These are phyloP conservation scores for Dynastes maya DNA, from an alignment of 2,888 invertebrate species.

Conservation along the genomic window DNA sequence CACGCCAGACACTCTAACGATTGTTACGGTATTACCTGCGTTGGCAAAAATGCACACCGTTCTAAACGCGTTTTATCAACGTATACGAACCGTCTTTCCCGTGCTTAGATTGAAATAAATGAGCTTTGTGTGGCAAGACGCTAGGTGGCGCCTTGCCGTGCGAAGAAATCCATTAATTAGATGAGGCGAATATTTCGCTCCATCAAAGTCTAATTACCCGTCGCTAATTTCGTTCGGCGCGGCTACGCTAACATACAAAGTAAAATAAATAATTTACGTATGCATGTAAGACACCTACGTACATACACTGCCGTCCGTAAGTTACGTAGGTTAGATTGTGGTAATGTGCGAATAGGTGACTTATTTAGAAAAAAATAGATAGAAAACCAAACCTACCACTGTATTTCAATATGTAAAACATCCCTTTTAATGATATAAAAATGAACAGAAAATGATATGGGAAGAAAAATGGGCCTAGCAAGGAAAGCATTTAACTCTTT, in stretches of 20 bases:
- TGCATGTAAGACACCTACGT: too few species aligned
- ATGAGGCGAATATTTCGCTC: not conserved
- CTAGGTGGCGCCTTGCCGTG: not conserved
- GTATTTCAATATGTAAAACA: too few species aligned
- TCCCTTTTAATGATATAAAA: too few species aligned
- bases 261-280: too few species aligned
- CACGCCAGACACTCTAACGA: conserved; percentile 18
- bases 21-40: conserved; percentile 18
- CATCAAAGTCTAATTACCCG: conserved; percentile 21
- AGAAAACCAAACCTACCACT: too few species aligned
- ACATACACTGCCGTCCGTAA: too few species aligned
- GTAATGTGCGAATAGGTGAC: too few species aligned
- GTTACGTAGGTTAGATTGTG: too few species aligned
- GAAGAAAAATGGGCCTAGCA: too few species aligned
- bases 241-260: not conserved
- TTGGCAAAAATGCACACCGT: conserved; percentile 21
- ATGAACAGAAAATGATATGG: too few species aligned
- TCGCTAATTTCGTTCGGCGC: not conserved
- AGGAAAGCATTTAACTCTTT: too few species aligned
- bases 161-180: conserved; percentile 24
- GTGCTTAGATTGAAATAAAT: conserved; percentile 12
- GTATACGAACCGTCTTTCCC: not conserved
- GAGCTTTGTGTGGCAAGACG: conserved; percentile 3
- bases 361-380: too few species aligned
- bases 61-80: not conserved